Percentiles rank a stretch among this genome's conserved stretches.
Conservation (phyloP, 2,113 vertebrate genomes). For the Circaetus cinerascens region DNA sequence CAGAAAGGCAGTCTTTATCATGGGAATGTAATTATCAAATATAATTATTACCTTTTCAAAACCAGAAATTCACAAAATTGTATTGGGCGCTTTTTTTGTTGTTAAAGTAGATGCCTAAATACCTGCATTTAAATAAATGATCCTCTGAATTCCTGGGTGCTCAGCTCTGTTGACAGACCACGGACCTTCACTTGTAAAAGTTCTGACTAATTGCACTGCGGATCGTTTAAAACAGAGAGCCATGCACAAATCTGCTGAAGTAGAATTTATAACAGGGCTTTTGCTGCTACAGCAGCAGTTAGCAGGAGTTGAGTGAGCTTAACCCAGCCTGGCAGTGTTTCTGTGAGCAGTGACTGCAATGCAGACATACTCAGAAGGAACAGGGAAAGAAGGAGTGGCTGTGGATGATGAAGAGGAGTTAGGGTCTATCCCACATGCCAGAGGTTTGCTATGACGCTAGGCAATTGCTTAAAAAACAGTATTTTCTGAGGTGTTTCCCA, state of each 20-base stretch:
- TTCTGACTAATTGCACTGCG: background rate
- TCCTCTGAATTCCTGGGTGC: background rate
- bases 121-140: background rate
- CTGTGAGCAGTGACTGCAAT: constrained; percentile 22
- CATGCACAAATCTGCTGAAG: background rate
- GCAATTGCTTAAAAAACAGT: background rate
- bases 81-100: background rate
- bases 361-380: background rate
- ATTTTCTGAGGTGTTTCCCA: background rate
- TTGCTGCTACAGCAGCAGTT: constrained; percentile 29
- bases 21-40: background rate
- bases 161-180: background rate
- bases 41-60: background rate
- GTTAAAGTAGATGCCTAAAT: background rate
- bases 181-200: background rate
- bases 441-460: background rate
- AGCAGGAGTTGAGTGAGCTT: background rate
- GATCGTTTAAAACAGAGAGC: background rate
- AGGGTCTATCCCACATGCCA: background rate
- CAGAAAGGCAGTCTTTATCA: background rate
- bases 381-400: background rate
- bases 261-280: background rate
- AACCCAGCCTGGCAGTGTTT: background rate
- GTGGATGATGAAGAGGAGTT: background rate
- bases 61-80: background rate